These are phyloP conservation scores for Odocoileus hemionus DNA, from an alignment of 2,113 vertebrate genomes.

Conservation along the genomic window DNA sequence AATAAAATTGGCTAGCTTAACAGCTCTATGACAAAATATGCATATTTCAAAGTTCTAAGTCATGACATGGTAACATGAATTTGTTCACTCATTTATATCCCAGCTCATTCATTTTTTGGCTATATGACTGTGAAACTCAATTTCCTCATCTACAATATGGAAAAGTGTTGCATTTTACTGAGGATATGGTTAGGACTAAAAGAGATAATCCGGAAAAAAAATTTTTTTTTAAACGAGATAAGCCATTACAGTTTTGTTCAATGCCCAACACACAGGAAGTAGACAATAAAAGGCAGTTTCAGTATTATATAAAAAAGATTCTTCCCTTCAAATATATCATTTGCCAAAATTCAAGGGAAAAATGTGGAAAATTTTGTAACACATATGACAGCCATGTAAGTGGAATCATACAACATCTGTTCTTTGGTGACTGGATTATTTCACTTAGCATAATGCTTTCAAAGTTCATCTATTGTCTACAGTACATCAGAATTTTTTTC, in stretches of 20 bases:
- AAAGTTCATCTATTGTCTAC: neutral
- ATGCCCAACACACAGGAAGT: neutral
- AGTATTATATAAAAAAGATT: neutral
- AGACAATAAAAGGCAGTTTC: neutral
- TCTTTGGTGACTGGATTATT: neutral
- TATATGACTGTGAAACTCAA: neutral
- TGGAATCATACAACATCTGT: neutral
- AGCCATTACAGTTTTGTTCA: neutral
- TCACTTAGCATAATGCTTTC: neutral
- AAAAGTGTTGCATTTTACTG: neutral
- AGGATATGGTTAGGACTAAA: neutral
- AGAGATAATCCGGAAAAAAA: neutral
- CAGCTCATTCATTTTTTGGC: neutral
- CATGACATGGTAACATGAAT: neutral
- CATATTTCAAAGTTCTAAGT: constrained; percentile 10
- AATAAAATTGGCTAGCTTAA: neutral
- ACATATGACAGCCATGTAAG: neutral
- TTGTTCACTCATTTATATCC: neutral
- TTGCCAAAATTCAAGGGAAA: neutral
- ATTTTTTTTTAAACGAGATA: neutral
- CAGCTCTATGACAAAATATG: neutral
- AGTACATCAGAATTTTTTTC: neutral
- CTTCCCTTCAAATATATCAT: neutral
- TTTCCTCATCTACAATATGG: neutral
- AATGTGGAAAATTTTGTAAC: neutral